Conservation (phyloP, 2,113 vertebrate species). For the Euleptes europaea region DNA sequence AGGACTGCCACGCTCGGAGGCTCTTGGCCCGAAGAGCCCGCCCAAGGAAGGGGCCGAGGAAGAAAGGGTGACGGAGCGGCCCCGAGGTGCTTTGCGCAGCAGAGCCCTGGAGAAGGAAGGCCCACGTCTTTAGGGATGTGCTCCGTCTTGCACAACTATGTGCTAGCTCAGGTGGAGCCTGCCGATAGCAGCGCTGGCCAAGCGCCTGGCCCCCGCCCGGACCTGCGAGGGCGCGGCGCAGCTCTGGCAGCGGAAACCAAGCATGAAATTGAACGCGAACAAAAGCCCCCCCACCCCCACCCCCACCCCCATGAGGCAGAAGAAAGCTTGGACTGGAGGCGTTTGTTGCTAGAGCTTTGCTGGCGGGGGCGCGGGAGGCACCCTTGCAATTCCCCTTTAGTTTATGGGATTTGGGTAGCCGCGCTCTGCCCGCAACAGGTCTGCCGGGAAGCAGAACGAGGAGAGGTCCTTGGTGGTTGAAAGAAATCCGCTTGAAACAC, state of each 20-base stretch:
- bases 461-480: neutral
- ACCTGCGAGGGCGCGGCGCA: neutral
- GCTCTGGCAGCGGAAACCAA: slow-evolving; percentile 63
- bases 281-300: neutral
- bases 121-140: neutral
- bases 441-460: neutral
- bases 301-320: too few species aligned
- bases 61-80: neutral
- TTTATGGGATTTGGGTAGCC: neutral
- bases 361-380: neutral
- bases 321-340: neutral
- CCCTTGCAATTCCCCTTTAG: neutral
- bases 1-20: neutral
- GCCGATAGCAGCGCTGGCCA: neutral
- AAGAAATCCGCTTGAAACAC: too few species aligned
- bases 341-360: neutral
- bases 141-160: slow-evolving; percentile 29
- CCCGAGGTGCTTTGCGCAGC: too few species aligned
- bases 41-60: neutral
- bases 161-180: slow-evolving; percentile 6
- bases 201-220: neutral
- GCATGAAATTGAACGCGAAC: slow-evolving; percentile 67
- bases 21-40: too few species aligned
- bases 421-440: too few species aligned
- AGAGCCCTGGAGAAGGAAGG: neutral